phyloP scores from a whole-genome alignment of 1,140 invertebrate genomes.

The Helicoverpa zea region DNA sequence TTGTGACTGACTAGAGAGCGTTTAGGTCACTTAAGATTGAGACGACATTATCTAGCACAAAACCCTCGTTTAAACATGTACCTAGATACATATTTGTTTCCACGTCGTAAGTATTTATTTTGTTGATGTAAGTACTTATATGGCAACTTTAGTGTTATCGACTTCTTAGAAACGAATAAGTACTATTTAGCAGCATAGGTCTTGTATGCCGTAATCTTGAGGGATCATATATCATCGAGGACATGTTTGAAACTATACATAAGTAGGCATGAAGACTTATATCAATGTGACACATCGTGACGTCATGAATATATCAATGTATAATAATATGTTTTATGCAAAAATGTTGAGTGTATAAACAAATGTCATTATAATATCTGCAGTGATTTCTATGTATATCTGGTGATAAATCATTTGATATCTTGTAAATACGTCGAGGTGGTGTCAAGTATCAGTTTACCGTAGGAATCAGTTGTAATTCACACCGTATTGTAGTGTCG shows the following conservation, averaged over 20 bases:
- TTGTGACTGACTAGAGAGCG: neutral
- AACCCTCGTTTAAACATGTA: constrained; percentile 5
- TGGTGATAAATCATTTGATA: constrained; percentile 76
- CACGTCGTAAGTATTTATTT: constrained; percentile 22
- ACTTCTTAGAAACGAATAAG: constrained; percentile 3
- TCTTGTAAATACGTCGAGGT: constrained; percentile 66
- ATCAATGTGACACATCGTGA: neutral
- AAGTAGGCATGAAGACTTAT: neutral
- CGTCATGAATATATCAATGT: neutral
- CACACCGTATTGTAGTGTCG: constrained; percentile 64
- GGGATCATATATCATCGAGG: no score
- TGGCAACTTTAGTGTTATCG: constrained; percentile 26
- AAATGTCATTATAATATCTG: constrained; percentile 42
- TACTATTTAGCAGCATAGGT: neutral
- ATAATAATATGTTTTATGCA: neutral
- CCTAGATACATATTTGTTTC: constrained; percentile 15
- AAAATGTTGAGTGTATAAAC: neutral
- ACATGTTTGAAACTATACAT: no score
- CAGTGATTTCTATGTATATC: constrained; percentile 46
- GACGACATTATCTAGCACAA: neutral
- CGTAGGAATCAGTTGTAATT: constrained; percentile 73
- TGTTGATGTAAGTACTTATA: neutral
- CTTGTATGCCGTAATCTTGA: neutral
- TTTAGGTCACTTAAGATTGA: constrained; percentile 7
- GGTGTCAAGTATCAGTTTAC: constrained; percentile 76